A percentile compares a stretch with the other conserved stretches of the same genome.
phyloP scores from a whole-genome alignment of 2,797 vertebrate species.

The Carduelis carduelis region DNA sequence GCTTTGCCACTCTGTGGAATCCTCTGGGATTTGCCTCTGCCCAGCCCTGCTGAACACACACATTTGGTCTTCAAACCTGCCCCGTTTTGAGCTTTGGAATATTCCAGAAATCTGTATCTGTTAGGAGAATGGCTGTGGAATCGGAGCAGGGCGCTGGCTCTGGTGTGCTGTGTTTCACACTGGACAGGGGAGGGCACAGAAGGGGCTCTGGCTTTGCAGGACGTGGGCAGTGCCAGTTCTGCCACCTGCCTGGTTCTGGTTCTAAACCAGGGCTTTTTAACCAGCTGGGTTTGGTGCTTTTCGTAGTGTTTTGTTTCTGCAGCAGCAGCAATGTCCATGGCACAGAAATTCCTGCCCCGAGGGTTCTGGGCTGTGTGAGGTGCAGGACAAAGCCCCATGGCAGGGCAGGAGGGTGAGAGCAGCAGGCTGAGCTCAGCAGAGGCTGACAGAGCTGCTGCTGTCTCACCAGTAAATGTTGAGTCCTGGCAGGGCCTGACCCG shows the following conservation, averaged over 20 bases:
- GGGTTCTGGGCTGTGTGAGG: not conserved
- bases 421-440: fast-evolving
- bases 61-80: not conserved
- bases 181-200: not conserved
- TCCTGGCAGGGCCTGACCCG: not conserved
- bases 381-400: not conserved
- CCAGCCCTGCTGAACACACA: fast-evolving
- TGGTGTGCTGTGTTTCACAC: not conserved
- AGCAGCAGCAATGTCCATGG: fast-evolving
- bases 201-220: not conserved
- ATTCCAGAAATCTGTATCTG: not conserved
- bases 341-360: fast-evolving
- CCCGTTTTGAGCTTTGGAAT: not conserved
- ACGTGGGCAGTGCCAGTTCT: not conserved
- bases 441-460: not conserved
- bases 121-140: not conserved
- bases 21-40: not conserved
- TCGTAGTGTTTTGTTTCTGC: not conserved
- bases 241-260: not conserved
- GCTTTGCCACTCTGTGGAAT: not conserved
- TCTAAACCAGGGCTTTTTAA: not conserved
- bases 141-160: not conserved
- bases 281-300: fast-evolving
- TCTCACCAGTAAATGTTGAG: not conserved
- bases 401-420: fast-evolving